Percentiles rank a stretch among this genome's conserved stretches.
phyloP scores from a whole-genome alignment of 2,113 vertebrate genomes.

The Promerops cafer region DNA sequence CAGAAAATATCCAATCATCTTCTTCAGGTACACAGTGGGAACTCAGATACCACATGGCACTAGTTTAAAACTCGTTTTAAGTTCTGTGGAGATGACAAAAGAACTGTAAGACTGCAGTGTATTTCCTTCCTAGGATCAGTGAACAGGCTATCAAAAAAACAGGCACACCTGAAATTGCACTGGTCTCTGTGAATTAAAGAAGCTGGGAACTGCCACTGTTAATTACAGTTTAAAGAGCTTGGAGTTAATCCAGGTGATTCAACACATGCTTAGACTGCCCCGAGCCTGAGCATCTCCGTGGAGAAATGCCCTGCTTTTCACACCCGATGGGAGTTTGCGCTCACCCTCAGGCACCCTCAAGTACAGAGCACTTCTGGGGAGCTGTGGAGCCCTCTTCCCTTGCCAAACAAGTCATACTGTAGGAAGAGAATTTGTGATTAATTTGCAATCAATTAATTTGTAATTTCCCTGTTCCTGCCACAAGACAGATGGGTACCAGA shows the following conservation, averaged over 20 bases:
- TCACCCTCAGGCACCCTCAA: rapidly evolving
- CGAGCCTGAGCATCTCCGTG: background rate
- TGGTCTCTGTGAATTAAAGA: background rate
- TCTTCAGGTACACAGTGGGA: background rate
- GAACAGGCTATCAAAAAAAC: background rate
- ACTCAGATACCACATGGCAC: background rate
- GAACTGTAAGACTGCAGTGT: background rate
- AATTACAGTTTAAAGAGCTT: background rate
- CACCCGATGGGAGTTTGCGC: rapidly evolving
- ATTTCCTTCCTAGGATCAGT: background rate
- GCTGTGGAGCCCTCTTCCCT: background rate
- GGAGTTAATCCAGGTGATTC: background rate
- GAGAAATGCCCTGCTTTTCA: background rate
- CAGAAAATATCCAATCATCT: background rate
- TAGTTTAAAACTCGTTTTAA: background rate
- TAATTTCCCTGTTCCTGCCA: background rate
- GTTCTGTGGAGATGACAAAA: background rate
- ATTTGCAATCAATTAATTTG: too few species aligned
- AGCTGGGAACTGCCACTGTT: background rate
- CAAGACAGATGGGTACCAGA: background rate
- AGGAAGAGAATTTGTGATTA: background rate
- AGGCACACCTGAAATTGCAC: background rate
- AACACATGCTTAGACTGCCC: background rate
- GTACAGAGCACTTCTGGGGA: background rate
- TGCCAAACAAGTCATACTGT: background rate